A percentile compares a stretch with the other conserved stretches of the same genome.
phyloP scores from a whole-genome alignment of 2,797 vertebrate genomes.

The Streptopelia turtur region DNA sequence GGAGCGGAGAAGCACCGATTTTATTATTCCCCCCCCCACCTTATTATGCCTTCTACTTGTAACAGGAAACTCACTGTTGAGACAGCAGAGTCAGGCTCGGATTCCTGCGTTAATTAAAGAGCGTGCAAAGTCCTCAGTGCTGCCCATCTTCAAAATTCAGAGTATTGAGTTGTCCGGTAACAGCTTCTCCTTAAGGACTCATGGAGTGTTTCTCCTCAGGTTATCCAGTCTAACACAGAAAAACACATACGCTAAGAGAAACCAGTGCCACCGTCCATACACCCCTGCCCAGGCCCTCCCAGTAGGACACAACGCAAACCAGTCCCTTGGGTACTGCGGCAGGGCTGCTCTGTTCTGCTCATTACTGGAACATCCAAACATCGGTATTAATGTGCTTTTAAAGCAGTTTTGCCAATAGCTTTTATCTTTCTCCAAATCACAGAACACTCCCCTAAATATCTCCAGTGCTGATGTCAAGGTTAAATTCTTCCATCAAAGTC shows the following conservation, averaged over 20 bases:
- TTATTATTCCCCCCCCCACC: fast-evolving
- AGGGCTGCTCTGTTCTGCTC: fast-evolving
- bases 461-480: fast-evolving
- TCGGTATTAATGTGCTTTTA: fast-evolving
- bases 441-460: fast-evolving
- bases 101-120: fast-evolving
- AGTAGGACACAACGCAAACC: fast-evolving
- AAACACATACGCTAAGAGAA: no score
- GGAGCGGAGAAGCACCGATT: fast-evolving
- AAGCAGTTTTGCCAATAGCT: background rate
- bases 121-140: fast-evolving
- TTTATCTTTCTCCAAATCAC: fast-evolving
- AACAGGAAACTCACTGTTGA: fast-evolving
- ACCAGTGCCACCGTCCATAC: no score
- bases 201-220: fast-evolving
- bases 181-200: background rate
- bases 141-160: fast-evolving
- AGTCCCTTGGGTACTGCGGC: fast-evolving
- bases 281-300: fast-evolving
- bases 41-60: fast-evolving
- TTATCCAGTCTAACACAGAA: fast-evolving
- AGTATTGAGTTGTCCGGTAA: fast-evolving
- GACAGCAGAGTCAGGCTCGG: background rate
- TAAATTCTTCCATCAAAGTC: fast-evolving
- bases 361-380: fast-evolving